phyloP scores from a whole-genome alignment of 92 coral and sea anemone genomes.

The Parazoanthus darwini region DNA sequence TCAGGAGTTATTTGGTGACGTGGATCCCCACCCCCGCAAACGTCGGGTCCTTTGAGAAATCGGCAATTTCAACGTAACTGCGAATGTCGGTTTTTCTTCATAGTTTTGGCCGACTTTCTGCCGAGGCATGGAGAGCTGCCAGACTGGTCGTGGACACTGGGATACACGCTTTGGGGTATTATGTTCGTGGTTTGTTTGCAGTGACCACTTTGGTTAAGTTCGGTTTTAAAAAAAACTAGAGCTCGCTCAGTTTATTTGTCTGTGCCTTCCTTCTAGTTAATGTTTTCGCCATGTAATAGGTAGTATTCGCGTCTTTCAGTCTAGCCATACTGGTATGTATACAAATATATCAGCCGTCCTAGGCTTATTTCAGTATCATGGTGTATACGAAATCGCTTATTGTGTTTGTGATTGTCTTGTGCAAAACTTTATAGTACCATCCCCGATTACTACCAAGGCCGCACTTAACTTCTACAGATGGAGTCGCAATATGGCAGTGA shows the following conservation, averaged over 20 bases:
- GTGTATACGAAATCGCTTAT: no score
- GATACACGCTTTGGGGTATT: constrained; percentile 90
- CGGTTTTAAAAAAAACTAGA: neutral
- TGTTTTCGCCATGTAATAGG: no score
- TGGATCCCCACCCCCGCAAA: no score
- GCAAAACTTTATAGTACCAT: neutral
- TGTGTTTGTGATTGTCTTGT: neutral
- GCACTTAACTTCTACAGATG: constrained; percentile 48
- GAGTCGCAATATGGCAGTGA: constrained; percentile 85
- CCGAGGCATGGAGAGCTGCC: constrained; percentile 86
- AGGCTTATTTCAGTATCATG: no score
- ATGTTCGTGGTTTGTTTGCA: neutral
- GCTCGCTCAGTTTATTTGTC: neutral
- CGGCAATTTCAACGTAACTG: no score
- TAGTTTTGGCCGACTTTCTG: constrained; percentile 95
- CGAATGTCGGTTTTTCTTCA: neutral
- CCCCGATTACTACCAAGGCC: neutral
- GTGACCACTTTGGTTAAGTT: neutral
- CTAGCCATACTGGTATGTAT: no score
- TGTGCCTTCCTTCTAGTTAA: no score
- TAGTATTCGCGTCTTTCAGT: no score
- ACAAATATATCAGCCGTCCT: no score
- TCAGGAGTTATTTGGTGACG: no score
- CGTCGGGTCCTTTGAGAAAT: no score
- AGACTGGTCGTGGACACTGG: constrained; percentile 96